phyloP scores from a whole-genome alignment of 1,140 invertebrate genomes.

The Rhagoletis zephyria region DNA sequence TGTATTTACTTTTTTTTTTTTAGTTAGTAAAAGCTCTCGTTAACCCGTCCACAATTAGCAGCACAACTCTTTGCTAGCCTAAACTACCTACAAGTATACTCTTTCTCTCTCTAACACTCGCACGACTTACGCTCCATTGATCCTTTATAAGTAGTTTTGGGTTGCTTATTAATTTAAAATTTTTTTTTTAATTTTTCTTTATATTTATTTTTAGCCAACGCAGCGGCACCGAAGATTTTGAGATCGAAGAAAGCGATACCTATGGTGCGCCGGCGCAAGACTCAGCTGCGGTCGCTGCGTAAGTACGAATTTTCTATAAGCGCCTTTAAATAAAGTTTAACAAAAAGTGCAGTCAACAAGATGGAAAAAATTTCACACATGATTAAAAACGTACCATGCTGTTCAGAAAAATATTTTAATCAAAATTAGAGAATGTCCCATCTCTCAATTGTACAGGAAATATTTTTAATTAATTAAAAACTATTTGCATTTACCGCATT shows the following conservation, averaged over 20 bases:
- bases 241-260: conserved; percentile 67
- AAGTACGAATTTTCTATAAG: conserved; percentile 55
- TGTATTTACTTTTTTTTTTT: too few species aligned
- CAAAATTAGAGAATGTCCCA: too few species aligned
- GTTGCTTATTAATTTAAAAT: conserved; percentile 14
- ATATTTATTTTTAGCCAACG: conserved; percentile 61
- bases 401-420: too few species aligned
- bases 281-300: conserved; percentile 67
- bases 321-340: too few species aligned
- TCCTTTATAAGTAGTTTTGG: background rate
- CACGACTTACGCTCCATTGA: background rate
- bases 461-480: too few species aligned
- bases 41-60: background rate
- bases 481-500: too few species aligned
- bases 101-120: background rate
- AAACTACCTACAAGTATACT: background rate
- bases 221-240: conserved; percentile 67
- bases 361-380: too few species aligned
- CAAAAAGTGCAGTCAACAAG: too few species aligned
- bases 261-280: conserved; percentile 66
- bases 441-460: too few species aligned
- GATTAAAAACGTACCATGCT: too few species aligned
- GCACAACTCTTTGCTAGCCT: background rate
- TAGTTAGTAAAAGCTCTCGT: too few species aligned
- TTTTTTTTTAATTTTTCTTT: background rate